These are phyloP conservation scores for Nomada ferruginata DNA, from an alignment of 2,888 invertebrate genomes.

Conservation along the genomic window DNA sequence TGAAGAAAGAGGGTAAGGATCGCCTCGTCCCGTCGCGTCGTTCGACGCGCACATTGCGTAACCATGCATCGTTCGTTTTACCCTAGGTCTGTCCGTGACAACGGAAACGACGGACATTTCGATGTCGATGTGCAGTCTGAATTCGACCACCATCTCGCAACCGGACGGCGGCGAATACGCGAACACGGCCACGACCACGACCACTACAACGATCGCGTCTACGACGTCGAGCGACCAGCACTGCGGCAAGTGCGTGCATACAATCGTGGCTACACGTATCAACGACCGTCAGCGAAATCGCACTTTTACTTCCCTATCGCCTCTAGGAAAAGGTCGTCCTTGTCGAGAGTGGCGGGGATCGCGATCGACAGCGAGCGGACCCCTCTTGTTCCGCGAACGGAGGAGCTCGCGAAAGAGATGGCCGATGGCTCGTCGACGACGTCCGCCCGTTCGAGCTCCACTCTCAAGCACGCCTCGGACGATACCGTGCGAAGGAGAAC, in stretches of 20 bases:
- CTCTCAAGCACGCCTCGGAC: conserved; percentile 65
- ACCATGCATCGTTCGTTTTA: not conserved
- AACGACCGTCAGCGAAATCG: not conserved
- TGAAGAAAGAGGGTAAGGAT: conserved; percentile 83
- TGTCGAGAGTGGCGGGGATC: conserved; percentile 76
- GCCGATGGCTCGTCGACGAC: conserved; percentile 32
- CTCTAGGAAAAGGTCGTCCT: conserved; percentile 79
- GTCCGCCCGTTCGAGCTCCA: conserved; percentile 59
- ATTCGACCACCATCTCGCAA: conserved; percentile 82
- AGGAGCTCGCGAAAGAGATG: conserved; percentile 2
- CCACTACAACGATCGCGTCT: not conserved
- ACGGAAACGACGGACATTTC: conserved; percentile 85
- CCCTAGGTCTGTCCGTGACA: conserved; percentile 83
- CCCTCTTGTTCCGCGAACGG: conserved; percentile 68
- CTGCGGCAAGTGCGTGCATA: conserved; percentile 76
- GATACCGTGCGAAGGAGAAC: conserved; percentile 49
- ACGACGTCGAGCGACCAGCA: conserved; percentile 68
- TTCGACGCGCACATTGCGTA: no score
- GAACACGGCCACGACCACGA: conserved; percentile 76
- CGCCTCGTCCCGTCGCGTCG: not conserved
- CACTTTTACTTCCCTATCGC: not conserved
- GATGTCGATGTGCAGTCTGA: conserved; percentile 85
- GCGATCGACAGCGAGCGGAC: conserved; percentile 75
- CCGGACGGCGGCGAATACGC: conserved; percentile 85
- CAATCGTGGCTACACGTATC: no score